Base-by-base conservation (phyloP, 2,888 invertebrate genomes). In the Odontocerum albicorne region DNA sequence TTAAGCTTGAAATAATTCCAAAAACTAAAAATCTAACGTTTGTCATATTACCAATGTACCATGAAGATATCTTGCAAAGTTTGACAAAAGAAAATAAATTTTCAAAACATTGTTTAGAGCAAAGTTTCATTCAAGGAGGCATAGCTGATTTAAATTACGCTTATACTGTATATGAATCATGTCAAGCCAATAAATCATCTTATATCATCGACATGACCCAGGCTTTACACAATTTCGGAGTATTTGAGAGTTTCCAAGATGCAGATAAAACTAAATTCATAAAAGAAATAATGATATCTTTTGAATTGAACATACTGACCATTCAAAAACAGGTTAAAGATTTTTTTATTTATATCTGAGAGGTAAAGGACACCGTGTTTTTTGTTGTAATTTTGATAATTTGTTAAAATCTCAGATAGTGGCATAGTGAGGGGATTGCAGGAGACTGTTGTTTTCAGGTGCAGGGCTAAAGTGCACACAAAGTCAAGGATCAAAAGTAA, bases 1-100 rank as follows among this genome's bases (percentile, higher is more conserved):
- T 57, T 3, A 49, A 17, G 19, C 15, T 57, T 2, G 35, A 54
- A 10, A 17, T 44, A 6, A 39, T 43, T 32, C 21, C 19, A 20
- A 32, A 43, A 15, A 43, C 40, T 12, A 19, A 43, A n/a, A 57
- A 52, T 35, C 15, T 43, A 10, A 35, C 33, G 4, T 19, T 53
- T 2, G 27, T 36, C 10, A 33, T 51, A 21, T n/a, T 42, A 20
- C 56, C 56, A 31, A 31, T 27, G 10, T 31, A 36, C 22, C 13
- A 27, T 7, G 49, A 56, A 32, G 42, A 21, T 36, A 13, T 39
- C 4, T 16, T 49, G 1, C 21, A 43, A 12, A 31, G 32, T 31
- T 8, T 38, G 13, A 15, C n/a, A 8, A 33, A 27, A 13, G 49
- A 44, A 15, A 32, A 39, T 15, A 12, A 38, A 13, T n/a, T n/a